Evolutionary conservation across 2,113 vertebrate species (phyloP), one percentile per base, ranked within the genome.

Genomic region (Rousettus leschenaultii): DNA sequence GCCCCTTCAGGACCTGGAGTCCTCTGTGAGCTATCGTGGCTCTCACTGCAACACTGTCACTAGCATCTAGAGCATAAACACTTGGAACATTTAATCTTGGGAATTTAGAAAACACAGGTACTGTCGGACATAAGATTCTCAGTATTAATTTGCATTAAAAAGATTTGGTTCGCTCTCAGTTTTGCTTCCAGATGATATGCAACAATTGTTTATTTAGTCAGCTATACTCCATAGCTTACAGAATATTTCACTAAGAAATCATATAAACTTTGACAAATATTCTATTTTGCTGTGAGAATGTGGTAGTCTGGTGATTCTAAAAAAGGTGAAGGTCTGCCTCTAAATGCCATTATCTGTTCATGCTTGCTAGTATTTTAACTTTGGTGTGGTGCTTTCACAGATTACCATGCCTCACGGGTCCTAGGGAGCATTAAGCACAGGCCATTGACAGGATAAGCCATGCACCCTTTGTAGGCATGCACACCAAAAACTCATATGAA

Each of bases 351-450:
- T 91, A 59, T 96, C 94, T 94, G 57, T 97, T 43, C 43, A 38
- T 22, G 59, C 94, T 57, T 94, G 30, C 75, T 96, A 79, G 66
- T 26, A 65, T 97, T 98, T 98, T 97, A 96, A 96, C 89, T 97
- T 96, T 95, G 95, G 97, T 93, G 88, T 61, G 82, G 70, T 94
- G 77, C 92, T 96, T 97, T 96, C 96, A 95, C 66, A 96, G 65
- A 97, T 97, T 96, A 96, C 89, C 89, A 93, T 91, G 80, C 85
- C 85, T 90, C 43, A 65, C 96, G 95, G 65, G 86, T 75, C 45
- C 66, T 4, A 86, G 95, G 93, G 86, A 97, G 55, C 51, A 88
- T 97, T 97, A 98, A 92, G 77, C 68, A 97, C 96, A 97, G 95
- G 65, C 48, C 95, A 94, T 40, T 97, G 98, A 71, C 55, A 75